These are phyloP conservation scores for Pseudococcus jackbeardsleyi DNA, from an alignment of 2,888 invertebrate species.

Conservation along the genomic window DNA sequence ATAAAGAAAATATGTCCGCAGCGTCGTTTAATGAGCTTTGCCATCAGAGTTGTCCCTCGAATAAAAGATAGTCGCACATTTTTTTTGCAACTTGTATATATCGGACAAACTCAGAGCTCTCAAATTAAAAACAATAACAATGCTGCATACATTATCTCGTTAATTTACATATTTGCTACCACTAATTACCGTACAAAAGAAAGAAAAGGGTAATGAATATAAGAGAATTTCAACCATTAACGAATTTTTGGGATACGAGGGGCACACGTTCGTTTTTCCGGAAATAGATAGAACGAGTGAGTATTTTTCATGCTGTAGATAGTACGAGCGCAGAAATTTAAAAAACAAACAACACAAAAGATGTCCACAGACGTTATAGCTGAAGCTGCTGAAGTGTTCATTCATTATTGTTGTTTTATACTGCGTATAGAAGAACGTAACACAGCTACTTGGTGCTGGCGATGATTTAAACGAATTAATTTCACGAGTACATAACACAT, in stretches of 20 bases:
- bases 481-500: background rate
- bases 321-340: slow-evolving; percentile 50
- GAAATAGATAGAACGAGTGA: slow-evolving; percentile 41
- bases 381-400: background rate
- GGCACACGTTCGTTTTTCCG: slow-evolving; percentile 46
- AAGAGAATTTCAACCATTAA: slow-evolving; percentile 61
- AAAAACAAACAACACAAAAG: slow-evolving; percentile 53
- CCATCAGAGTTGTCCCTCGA: slow-evolving; percentile 5
- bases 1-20: slow-evolving; percentile 31
- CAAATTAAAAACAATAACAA: slow-evolving; percentile 60
- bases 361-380: slow-evolving; percentile 7
- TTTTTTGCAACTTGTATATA: slow-evolving; percentile 41
- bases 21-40: slow-evolving; percentile 40
- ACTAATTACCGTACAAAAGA: slow-evolving; percentile 61
- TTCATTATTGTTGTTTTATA: slow-evolving; percentile 13
- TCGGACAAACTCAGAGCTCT: slow-evolving; percentile 25
- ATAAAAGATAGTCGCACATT: slow-evolving; percentile 48
- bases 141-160: slow-evolving; percentile 58
- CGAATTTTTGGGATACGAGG: slow-evolving; percentile 56
- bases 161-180: slow-evolving; percentile 62
- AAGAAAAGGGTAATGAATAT: slow-evolving; percentile 59
- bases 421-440: no score
- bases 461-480: background rate
- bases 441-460: no score
- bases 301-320: slow-evolving; percentile 55